Evolutionary conservation across 1,140 invertebrate genomes (phyloP), one percentile per base, ranked within the genome.

Genomic region (Potamilus streckersoni): DNA sequence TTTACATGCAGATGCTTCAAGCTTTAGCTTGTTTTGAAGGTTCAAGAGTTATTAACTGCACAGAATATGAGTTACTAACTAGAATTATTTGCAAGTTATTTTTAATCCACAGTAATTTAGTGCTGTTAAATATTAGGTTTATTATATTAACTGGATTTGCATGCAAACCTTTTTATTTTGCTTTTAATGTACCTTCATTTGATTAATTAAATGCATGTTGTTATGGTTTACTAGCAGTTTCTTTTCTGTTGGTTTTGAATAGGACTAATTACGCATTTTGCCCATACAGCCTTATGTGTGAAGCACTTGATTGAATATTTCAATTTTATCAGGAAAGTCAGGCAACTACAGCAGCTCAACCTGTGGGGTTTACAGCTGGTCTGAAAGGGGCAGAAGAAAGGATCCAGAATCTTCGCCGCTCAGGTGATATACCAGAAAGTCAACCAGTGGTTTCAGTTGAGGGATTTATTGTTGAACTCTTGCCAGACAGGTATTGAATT

Each of bases 401-500:
- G 57, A 88, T 90, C 59, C 74, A 84, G 63, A 86, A 85, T 78
- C 76, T 90, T 19, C 77, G 86, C 20, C 80, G 84, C 64, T 74
- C 75, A 60, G 84, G 80, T n/a, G 69, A 68, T 38, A 56, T 90
- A 20, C 89, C 91, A 59, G 91, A 92, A 62, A 92, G 93, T 66
- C 91, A 93, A 73, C 93, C 94, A 19, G 89, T 95, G 62, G 90
- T 96, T 4, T 94, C 94, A 5, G 89, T 96, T 4, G 94, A 96
- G 87, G 94, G 93, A 81, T 95, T 95, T 85, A 89, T 96, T 69
- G 89, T 94, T 13, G 94, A 96, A 90, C 89, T 94, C n/a, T 91
- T 93, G 38, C 91, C 93, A 80, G 94, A 95, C 80, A 94, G 93
- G 92, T 94, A 86, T 76, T 57, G 68, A 14, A 12, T 63, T 49